Evolutionary conservation across 2,888 invertebrate species (phyloP).

Genomic region (Ichneumoninae sp.): DNA sequence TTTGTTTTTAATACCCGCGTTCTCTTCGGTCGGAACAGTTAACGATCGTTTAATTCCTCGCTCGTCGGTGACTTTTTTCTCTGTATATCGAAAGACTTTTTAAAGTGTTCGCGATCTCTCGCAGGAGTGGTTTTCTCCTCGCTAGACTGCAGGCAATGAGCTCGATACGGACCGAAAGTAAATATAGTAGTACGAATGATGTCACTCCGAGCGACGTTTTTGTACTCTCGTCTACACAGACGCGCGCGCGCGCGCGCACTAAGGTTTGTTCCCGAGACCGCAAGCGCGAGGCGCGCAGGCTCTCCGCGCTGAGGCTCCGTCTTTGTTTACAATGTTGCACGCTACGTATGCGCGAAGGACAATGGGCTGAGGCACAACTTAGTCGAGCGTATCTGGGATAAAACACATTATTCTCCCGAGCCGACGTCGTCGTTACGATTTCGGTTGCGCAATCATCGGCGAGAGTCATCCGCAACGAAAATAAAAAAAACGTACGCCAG

Average conservation of each 20-base stretch:
- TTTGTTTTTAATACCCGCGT: background rate
- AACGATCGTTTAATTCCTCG: conserved; percentile 23
- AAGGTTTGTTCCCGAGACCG: conserved; percentile 27
- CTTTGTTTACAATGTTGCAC: conserved; percentile 32
- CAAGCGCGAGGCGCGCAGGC: conserved; percentile 56
- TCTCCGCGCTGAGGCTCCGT: conserved; percentile 13
- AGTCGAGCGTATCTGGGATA: conserved; percentile 71
- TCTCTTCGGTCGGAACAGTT: background rate
- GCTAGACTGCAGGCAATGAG: conserved; percentile 55
- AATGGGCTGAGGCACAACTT: conserved; percentile 74
- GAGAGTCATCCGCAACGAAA: conserved; percentile 17
- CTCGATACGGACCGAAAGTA: conserved; percentile 63
- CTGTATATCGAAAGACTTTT: conserved; percentile 33
- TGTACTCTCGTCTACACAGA: conserved; percentile 17
- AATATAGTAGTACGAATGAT: conserved; percentile 58
- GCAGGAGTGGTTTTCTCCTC: conserved; percentile 49
- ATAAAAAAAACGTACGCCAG: background rate
- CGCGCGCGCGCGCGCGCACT: background rate
- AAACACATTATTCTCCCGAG: conserved; percentile 58
- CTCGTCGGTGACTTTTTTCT: conserved; percentile 17
- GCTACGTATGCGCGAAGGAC: conserved; percentile 70
- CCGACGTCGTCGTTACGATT: conserved; percentile 20
- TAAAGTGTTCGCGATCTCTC: conserved; percentile 24
- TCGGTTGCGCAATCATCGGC: conserved; percentile 56
- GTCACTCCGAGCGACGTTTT: conserved; percentile 61